These are phyloP conservation scores for Odocoileus hemionus DNA, from an alignment of 2,113 vertebrate genomes.

Conservation along the genomic window DNA sequence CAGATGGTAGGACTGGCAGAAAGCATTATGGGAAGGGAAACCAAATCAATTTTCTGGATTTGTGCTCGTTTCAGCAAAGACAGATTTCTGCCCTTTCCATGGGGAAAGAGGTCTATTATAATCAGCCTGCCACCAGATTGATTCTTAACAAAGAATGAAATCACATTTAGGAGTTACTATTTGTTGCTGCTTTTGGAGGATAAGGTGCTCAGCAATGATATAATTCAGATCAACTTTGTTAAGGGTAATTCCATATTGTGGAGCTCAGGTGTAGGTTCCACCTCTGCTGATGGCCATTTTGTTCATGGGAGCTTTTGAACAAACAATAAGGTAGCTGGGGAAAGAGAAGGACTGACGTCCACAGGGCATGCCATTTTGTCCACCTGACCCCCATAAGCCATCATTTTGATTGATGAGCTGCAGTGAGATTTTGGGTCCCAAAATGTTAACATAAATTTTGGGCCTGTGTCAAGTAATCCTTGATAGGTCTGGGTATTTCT, in stretches of 20 bases:
- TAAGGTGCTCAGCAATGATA: background rate
- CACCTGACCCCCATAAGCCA: background rate
- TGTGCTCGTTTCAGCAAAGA: background rate
- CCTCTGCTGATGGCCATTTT: background rate
- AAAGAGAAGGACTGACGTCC: background rate
- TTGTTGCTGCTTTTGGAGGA: background rate
- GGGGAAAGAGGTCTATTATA: background rate
- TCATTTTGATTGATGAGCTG: background rate
- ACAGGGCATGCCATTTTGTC: background rate
- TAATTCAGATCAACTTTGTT: background rate
- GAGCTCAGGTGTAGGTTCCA: background rate
- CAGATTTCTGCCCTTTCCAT: background rate
- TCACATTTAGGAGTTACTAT: background rate
- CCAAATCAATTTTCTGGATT: background rate
- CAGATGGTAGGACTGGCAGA: background rate
- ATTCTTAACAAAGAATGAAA: background rate
- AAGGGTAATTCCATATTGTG: background rate
- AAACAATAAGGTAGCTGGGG: background rate
- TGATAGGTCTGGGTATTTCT: background rate
- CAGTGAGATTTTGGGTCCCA: background rate
- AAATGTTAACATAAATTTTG: background rate
- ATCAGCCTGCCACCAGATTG: background rate
- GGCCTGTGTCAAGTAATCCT: background rate
- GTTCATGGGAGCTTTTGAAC: background rate
- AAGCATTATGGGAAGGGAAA: background rate